Evolutionary conservation across 2,797 vertebrate genomes (phyloP).

Genomic region (Crenichthys baileyi): DNA sequence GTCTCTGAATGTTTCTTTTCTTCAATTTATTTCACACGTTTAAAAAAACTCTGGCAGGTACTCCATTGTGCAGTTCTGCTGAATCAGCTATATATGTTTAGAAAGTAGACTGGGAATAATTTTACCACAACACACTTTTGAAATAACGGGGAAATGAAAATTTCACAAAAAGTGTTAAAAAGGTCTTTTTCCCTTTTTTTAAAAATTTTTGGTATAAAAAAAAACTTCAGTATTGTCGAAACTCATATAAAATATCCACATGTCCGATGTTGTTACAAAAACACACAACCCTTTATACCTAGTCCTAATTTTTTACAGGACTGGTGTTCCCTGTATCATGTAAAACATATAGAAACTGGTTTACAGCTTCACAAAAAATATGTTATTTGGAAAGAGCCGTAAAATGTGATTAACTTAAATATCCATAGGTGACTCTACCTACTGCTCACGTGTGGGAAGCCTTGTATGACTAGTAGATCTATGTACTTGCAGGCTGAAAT

Average conservation of each 20-base stretch:
- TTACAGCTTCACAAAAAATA: background rate
- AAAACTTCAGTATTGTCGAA: background rate
- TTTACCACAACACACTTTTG: conserved; percentile 12
- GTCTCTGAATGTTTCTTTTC: background rate
- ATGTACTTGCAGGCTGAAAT: background rate
- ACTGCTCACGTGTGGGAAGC: background rate
- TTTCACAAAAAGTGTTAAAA: background rate
- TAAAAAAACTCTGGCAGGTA: conserved; percentile 26
- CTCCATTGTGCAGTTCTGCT: conserved; percentile 15
- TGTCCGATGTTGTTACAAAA: background rate
- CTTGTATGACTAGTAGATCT: background rate
- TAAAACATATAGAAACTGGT: background rate
- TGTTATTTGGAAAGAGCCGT: background rate
- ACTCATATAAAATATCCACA: background rate
- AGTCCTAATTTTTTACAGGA: background rate
- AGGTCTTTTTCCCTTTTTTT: background rate
- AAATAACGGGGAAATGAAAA: too few relatives aligned
- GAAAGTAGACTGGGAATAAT: conserved; percentile 14
- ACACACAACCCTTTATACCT: background rate
- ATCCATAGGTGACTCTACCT: background rate
- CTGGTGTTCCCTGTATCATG: background rate
- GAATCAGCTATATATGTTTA: conserved; percentile 4
- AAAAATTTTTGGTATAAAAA: too few relatives aligned
- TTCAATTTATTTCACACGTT: conserved; percentile 15
- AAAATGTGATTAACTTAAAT: background rate